Evolutionary conservation across 2,797 vertebrate species (phyloP).

Genomic region (Ibycter americanus): DNA sequence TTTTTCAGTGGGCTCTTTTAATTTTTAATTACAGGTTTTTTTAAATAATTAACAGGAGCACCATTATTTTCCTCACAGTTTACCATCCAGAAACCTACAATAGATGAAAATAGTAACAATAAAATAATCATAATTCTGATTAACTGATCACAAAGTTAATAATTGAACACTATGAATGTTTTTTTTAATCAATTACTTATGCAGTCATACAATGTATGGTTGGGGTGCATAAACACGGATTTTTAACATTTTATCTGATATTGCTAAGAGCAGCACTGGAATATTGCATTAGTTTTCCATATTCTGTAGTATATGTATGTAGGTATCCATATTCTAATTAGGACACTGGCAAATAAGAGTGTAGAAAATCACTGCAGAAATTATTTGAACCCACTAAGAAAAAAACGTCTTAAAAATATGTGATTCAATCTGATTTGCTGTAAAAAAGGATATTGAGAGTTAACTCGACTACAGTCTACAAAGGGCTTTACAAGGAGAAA

Average conservation of each 20-base stretch:
- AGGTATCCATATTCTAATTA: background rate
- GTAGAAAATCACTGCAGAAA: background rate
- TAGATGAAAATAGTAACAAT: background rate
- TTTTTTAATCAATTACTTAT: background rate
- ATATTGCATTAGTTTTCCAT: background rate
- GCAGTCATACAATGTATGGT: background rate
- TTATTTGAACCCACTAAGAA: background rate
- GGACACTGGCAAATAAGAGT: background rate
- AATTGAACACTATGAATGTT: background rate
- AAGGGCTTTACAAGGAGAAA: background rate
- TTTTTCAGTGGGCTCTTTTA: background rate
- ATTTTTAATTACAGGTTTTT: background rate
- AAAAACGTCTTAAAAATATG: background rate
- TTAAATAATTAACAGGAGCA: accelerated
- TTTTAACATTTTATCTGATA: background rate
- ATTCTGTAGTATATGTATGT: no score
- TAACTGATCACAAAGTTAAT: background rate
- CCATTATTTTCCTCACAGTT: accelerated
- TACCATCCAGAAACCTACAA: background rate
- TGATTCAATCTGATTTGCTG: background rate
- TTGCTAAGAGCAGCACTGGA: background rate
- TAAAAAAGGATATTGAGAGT: background rate
- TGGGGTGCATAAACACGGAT: background rate
- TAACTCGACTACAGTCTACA: background rate
- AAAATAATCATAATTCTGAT: background rate